Conservation (phyloP, 2,113 vertebrate genomes). For the Hippocampus comes region DNA sequence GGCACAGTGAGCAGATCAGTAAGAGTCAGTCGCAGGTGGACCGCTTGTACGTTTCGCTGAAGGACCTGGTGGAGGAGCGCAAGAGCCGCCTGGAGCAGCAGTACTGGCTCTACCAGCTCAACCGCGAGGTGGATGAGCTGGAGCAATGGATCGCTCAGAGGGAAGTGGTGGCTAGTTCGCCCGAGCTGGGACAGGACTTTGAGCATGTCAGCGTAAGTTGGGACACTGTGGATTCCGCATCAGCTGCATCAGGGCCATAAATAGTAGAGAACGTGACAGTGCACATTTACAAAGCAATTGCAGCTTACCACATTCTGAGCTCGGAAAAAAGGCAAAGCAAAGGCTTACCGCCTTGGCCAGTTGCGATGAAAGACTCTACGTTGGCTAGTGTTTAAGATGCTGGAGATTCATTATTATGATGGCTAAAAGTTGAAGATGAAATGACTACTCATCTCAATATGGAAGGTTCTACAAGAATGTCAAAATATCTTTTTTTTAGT, state of each 20-base stretch:
- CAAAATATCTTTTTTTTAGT: constrained; percentile 40
- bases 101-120: constrained; percentile 95
- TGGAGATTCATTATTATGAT: background rate
- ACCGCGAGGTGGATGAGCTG: constrained; percentile 90
- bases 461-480: too few relatives aligned
- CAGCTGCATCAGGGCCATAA: background rate
- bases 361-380: too few relatives aligned
- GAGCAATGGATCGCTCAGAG: constrained; percentile 95
- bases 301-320: too few relatives aligned
- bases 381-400: too few relatives aligned
- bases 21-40: constrained; percentile 93
- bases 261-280: too few relatives aligned
- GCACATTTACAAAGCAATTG: too few relatives aligned
- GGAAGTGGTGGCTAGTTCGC: constrained; percentile 90
- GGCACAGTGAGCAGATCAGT: constrained; percentile 87
- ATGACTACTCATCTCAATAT: background rate
- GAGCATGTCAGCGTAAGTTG: constrained; percentile 89
- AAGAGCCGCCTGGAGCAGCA: constrained; percentile 90
- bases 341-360: too few relatives aligned
- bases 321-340: too few relatives aligned
- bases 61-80: constrained; percentile 90
- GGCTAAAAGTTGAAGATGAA: too few relatives aligned
- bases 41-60: constrained; percentile 93
- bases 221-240: background rate
- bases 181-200: constrained; percentile 91